Evolutionary conservation across 2,113 vertebrate genomes (phyloP), one percentile per base, ranked within the genome.

Genomic region (Neoarius graeffei): DNA sequence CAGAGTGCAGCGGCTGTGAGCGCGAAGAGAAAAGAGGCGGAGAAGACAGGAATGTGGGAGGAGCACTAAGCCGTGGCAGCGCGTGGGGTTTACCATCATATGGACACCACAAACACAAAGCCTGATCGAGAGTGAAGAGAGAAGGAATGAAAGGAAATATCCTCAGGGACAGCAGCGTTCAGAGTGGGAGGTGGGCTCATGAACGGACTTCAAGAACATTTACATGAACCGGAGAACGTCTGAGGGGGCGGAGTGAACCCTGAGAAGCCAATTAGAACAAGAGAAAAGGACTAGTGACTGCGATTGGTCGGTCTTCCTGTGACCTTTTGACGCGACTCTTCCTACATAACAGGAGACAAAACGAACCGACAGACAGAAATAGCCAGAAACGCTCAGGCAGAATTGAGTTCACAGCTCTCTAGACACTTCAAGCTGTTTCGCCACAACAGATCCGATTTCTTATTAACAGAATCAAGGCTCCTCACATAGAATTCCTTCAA

Each of bases 51-150:
- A 69, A 59, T 86, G 82, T 59, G 88, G 66, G 71, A 88, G 90
- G 94, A 86, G 85, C 85, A 89, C 91, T 90, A 62, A 95, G 87
- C 92, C 89, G 85, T 82, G 93, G 92, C 92, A 94, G 92, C 89
- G 91, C 50, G 87, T 89, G 91, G 92, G 92, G 94, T 93, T 95
- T 88, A 52, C 88, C 71, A 88, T 89, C 80, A 89, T 91, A 92
- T 91, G 67, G 90, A 48, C 35, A 0, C 25, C 84, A 91, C 87
- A 50, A 54, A 13, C 17, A 23, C 50, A 20, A 56, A 54, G 9
- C 35, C 54, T 67, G 64, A 64, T 59, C 52, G 48, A 84, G 84
- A n/a, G 57, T 30, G 48, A 66, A 76, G 62, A 25, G 30, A 19
- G 27, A n/a, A 27, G 67, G 57, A 50, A 17, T 59, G 71, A 52